Conservation (phyloP, 1,140 invertebrate species). For the Hycleus phaleratus region DNA sequence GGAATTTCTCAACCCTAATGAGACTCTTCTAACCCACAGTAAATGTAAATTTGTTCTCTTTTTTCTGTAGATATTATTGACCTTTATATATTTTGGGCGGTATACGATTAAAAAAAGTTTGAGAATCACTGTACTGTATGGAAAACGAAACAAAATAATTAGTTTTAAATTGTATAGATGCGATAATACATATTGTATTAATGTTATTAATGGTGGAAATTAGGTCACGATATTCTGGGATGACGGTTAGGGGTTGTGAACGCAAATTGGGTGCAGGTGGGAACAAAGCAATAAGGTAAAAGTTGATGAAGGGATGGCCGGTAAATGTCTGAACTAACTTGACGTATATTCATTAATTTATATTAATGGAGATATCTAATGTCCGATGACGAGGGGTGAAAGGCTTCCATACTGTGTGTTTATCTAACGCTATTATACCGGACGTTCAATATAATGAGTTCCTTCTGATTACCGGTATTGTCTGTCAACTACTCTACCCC, state of each 20-base stretch:
- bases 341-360: slow-evolving; percentile 31
- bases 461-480: slow-evolving; percentile 29
- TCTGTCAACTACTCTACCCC: background rate
- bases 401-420: slow-evolving; percentile 20
- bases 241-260: slow-evolving; percentile 2
- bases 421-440: slow-evolving; percentile 30
- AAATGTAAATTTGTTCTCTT: too few relatives aligned
- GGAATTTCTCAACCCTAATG: too few relatives aligned
- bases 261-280: slow-evolving; percentile 21
- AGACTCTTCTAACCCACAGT: too few relatives aligned
- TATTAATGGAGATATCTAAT: slow-evolving; percentile 35
- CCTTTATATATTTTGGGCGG: too few relatives aligned
- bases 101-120: too few relatives aligned
- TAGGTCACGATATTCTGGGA: background rate
- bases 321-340: slow-evolving; percentile 18
- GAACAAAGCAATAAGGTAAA: slow-evolving; percentile 26
- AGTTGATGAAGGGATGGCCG: slow-evolving; percentile 17
- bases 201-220: background rate
- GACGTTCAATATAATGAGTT: slow-evolving; percentile 33
- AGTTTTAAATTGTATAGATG: background rate
- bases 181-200: background rate
- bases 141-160: background rate
- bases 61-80: too few relatives aligned
- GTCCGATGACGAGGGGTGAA: slow-evolving; percentile 28
- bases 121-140: too few relatives aligned